Conservation (phyloP, 2,888 invertebrate genomes). For the Falcaria lacertinaria region DNA sequence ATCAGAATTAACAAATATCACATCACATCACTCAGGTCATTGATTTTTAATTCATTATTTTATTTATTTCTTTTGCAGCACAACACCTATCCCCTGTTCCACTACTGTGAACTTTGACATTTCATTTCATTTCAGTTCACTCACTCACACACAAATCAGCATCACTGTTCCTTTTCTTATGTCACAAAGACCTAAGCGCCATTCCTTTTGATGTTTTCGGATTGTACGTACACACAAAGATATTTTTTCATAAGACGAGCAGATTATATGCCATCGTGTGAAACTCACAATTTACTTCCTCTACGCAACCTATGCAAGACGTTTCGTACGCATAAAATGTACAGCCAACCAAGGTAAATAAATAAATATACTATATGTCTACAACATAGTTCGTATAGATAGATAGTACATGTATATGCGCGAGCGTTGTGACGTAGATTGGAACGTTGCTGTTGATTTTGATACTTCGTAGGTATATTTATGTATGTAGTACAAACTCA, state of each 20-base stretch:
- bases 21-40: conserved; percentile 1
- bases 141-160: too few species aligned
- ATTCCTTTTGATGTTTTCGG: conserved; percentile 45
- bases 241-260: neutral
- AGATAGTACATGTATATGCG: conserved; percentile 12
- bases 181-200: conserved; percentile 48
- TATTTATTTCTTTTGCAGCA: neutral
- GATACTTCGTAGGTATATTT: conserved; percentile 7
- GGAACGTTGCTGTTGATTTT: too few species aligned
- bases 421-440: conserved; percentile 42
- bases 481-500: conserved; percentile 21
- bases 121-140: conserved; percentile 28
- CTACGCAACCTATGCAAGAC: too few species aligned
- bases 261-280: conserved; percentile 6
- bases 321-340: too few species aligned
- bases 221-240: conserved; percentile 1
- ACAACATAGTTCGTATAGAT: conserved; percentile 10
- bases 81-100: neutral
- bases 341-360: too few species aligned
- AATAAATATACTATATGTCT: conserved; percentile 16
- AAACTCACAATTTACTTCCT: too few species aligned
- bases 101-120: conserved; percentile 72
- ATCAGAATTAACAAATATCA: neutral
- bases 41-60: conserved; percentile 1
- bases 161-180: conserved; percentile 23